phyloP scores from a whole-genome alignment of 2,888 invertebrate species.

The Notodonta dromedarius region DNA sequence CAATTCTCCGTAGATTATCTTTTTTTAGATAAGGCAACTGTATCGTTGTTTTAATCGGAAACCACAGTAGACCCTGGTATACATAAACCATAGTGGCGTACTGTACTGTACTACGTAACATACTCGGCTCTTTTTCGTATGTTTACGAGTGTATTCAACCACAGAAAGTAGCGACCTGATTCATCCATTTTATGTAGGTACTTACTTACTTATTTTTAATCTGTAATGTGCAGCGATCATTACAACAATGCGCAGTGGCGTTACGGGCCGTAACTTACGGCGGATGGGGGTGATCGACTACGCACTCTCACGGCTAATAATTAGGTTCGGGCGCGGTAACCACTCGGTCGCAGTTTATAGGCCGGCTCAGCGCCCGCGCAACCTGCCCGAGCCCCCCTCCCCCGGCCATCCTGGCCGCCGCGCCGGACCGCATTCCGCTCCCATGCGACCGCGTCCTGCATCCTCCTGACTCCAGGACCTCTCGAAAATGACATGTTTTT shows the following conservation, averaged over 20 bases:
- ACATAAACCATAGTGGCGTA: too few species aligned
- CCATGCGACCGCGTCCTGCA: constrained; percentile 79
- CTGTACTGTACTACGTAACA: too few species aligned
- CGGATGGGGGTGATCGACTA: constrained; percentile 70
- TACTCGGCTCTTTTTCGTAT: too few species aligned
- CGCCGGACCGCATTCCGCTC: constrained; percentile 82
- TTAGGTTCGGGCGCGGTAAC: constrained; percentile 55
- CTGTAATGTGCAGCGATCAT: constrained; percentile 52
- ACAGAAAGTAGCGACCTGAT: constrained; percentile 13
- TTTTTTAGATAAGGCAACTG: too few species aligned
- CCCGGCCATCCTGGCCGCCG: constrained; percentile 54
- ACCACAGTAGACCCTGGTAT: too few species aligned
- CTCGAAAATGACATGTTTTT: constrained; percentile 58
- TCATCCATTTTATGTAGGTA: too few species aligned
- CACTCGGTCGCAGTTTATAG: constrained; percentile 66
- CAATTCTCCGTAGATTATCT: too few species aligned
- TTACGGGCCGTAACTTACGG: too few species aligned
- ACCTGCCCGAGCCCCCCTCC: constrained; percentile 39
- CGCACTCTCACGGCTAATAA: constrained; percentile 73
- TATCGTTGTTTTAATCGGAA: too few species aligned
- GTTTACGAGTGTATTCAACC: background rate
- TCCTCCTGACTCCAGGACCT: constrained; percentile 66
- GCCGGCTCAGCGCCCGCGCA: constrained; percentile 57
- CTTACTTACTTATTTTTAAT: constrained; percentile 15
- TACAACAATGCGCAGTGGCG: constrained; percentile 60